Evolutionary conservation across 2,888 invertebrate species (phyloP), one percentile per base, ranked within the genome.

Genomic region (Drosophila pseudotalamancana): DNA sequence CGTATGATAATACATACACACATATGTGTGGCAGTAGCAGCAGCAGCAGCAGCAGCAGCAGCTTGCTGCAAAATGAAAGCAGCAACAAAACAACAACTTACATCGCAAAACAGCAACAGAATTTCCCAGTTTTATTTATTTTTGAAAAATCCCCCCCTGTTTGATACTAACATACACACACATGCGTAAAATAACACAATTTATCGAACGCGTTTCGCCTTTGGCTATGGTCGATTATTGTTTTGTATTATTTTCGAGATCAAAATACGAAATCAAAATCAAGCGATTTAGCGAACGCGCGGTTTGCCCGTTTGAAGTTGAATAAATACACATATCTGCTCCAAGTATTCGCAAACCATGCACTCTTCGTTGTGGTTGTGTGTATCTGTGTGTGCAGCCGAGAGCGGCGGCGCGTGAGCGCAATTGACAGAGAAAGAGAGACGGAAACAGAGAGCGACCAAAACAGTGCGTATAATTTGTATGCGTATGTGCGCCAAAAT

Each of bases 231-330:
- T 32, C 54, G 23, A 42, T 39, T 50, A 53, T 53, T 64, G 35
- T 65, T 70, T 72, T 72, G 50, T 51, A 34, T 68, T 56, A 57
- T 37, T 54, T 46, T 23, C 64, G 72, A 72, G 72, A 72, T 72
- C 72, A 72, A 69, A 70, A 64, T 64, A 64, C 46, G 49, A 64
- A 65, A 64, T 60, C 72, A 72, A 72, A 75, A 75, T 70, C 75
- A 72, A 72, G 72, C 72, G 72, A 75, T 42, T 49, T 65, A 65
- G 75, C 76, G 72, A 72, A 84, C 76, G 76, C 80, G 80, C 81
- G 83, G 72, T 83, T 83, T 85, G 80, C 87, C 83, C 78, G 83
- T 86, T 83, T 80, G 86, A 83, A 80, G 80, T 80, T 76, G 72
- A 73, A 75, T 72, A 84, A 81, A 84, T 78, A 85, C 62, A 75